Percentiles rank a stretch among this genome's conserved stretches.
Evolutionary conservation across 2,797 vertebrate genomes (phyloP).

Genomic region (Podargus strigoides): DNA sequence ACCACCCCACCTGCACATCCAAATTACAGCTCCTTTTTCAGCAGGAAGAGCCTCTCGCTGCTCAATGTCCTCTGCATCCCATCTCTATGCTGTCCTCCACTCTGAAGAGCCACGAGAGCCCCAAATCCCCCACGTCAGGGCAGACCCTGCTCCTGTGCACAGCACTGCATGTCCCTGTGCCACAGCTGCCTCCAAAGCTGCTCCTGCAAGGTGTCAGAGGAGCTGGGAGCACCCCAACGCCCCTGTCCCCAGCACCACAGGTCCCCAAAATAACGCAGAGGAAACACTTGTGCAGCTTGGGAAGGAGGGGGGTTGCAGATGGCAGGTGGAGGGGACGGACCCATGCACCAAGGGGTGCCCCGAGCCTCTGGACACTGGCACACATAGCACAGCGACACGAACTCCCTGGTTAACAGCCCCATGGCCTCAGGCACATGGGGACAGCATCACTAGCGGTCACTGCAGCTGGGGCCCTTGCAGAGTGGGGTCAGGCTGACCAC

Average conservation of each 20-base stretch:
- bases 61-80: not conserved
- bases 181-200: not conserved
- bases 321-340: not conserved
- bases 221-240: not conserved
- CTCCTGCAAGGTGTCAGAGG: not conserved
- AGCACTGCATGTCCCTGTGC: not conserved
- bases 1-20: constrained; percentile 21
- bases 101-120: rapidly evolving
- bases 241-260: rapidly evolving
- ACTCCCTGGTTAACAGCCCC: not conserved
- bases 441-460: not conserved
- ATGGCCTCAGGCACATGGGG: rapidly evolving
- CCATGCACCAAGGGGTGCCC: not conserved
- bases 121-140: rapidly evolving
- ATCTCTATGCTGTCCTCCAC: rapidly evolving
- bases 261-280: not conserved
- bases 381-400: rapidly evolving
- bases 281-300: not conserved
- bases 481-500: not conserved
- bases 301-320: not conserved
- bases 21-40: not conserved
- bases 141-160: not conserved
- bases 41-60: not conserved
- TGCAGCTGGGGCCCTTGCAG: not conserved
- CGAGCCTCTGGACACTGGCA: rapidly evolving